These are phyloP conservation scores for Tenthredo amoena DNA, from an alignment of 2,888 invertebrate species.

Conservation along the genomic window DNA sequence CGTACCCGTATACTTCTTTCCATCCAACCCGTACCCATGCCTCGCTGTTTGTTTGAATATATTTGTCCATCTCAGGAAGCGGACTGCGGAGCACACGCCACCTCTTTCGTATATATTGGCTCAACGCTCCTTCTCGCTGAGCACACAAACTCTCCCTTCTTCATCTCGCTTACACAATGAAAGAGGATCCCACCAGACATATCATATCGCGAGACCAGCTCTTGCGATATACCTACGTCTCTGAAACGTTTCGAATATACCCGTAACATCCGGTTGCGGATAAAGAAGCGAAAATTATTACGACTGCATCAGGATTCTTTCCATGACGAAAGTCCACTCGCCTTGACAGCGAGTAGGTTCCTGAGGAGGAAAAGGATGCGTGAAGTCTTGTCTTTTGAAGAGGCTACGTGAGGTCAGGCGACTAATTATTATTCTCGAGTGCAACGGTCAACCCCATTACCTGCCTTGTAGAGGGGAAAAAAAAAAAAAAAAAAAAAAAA, in stretches of 20 bases:
- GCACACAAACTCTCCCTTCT: conserved; percentile 27
- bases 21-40: background rate
- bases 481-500: background rate
- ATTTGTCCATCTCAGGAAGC: conserved; percentile 63
- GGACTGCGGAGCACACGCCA: conserved; percentile 42
- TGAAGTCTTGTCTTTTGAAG: background rate
- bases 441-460: conserved; percentile 36
- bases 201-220: conserved; percentile 9
- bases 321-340: background rate
- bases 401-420: background rate
- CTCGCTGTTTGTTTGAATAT: conserved; percentile 66
- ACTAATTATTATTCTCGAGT: conserved; percentile 40
- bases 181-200: conserved; percentile 3
- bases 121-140: conserved; percentile 46
- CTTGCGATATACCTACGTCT: background rate
- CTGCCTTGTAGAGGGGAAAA: background rate
- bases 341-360: background rate
- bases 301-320: background rate
- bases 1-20: background rate
- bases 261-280: background rate
- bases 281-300: background rate
- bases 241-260: background rate
- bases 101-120: conserved; percentile 47
- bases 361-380: background rate
- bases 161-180: background rate